Evolutionary conservation across 2,888 invertebrate species (phyloP).

Genomic region (Odontocerum albicorne): DNA sequence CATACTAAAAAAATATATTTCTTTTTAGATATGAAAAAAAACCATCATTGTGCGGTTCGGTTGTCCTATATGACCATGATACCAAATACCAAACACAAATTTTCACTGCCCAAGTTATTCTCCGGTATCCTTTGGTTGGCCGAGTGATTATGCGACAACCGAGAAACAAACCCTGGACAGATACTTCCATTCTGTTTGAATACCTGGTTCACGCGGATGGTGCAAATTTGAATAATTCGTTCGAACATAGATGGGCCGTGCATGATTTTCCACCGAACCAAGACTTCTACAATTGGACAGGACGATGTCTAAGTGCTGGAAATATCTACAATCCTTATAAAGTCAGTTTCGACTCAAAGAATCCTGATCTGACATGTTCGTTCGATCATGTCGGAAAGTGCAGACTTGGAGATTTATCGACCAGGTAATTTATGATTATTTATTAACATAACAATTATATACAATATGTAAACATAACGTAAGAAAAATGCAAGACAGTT

Average conservation of each 20-base stretch:
- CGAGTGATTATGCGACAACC: constrained; percentile 81
- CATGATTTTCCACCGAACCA: constrained; percentile 77
- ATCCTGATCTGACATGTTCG: constrained; percentile 61
- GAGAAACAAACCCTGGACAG: constrained; percentile 75
- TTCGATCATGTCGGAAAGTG: constrained; percentile 62
- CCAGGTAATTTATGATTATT: constrained; percentile 44
- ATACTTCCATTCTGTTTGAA: constrained; percentile 83
- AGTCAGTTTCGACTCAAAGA: constrained; percentile 63
- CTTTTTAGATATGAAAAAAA: constrained; percentile 53
- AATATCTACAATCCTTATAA: constrained; percentile 76
- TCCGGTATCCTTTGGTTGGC: constrained; percentile 88
- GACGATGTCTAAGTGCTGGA: constrained; percentile 79
- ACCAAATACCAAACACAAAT: constrained; percentile 71
- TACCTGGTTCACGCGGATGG: constrained; percentile 88
- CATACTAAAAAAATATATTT: too few relatives aligned
- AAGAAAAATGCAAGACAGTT: neutral
- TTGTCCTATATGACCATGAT: constrained; percentile 65
- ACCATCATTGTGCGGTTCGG: constrained; percentile 47
- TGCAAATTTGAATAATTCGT: constrained; percentile 71
- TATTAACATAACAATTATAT: neutral
- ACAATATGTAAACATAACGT: neutral
- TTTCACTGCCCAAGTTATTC: constrained; percentile 77
- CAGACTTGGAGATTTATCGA: constrained; percentile 76
- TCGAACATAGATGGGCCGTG: constrained; percentile 80
- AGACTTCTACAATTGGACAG: constrained; percentile 91